Evolutionary conservation across 2,797 vertebrate species (phyloP).

Genomic region (Hoplostethus atlanticus): DNA sequence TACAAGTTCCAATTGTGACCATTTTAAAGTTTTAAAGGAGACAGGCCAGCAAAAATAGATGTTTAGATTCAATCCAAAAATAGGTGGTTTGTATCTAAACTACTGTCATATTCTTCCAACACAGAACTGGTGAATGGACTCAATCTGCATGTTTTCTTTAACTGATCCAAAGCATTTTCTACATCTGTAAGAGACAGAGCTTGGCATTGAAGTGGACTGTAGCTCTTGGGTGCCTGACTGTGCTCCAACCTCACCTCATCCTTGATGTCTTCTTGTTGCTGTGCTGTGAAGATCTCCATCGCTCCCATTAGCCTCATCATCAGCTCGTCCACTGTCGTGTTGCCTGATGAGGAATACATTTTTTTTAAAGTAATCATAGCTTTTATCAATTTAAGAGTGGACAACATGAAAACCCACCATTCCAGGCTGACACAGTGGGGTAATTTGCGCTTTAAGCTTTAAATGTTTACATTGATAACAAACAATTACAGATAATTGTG

Average conservation of each 20-base stretch:
- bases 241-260: conserved; percentile 90
- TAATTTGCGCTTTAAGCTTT: neutral
- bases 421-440: neutral
- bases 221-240: neutral
- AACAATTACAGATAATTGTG: neutral
- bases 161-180: neutral
- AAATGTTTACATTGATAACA: conserved; percentile 3
- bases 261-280: conserved; percentile 98
- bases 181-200: neutral
- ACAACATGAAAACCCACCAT: no score
- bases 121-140: no score
- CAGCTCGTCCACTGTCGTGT: conserved; percentile 98
- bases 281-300: conserved; percentile 98
- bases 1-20: neutral
- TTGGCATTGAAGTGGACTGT: neutral
- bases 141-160: neutral
- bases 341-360: conserved; percentile 86
- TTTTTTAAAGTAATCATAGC: conserved; percentile 41
- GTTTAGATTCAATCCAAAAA: neutral
- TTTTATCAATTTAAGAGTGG: neutral
- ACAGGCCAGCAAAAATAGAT: conserved; percentile 4
- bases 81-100: neutral
- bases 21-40: neutral
- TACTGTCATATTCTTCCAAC: neutral
- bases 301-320: conserved; percentile 99